These are phyloP conservation scores for Trichomycterus rosablanca DNA, from an alignment of 2,113 vertebrate genomes.

Conservation along the genomic window DNA sequence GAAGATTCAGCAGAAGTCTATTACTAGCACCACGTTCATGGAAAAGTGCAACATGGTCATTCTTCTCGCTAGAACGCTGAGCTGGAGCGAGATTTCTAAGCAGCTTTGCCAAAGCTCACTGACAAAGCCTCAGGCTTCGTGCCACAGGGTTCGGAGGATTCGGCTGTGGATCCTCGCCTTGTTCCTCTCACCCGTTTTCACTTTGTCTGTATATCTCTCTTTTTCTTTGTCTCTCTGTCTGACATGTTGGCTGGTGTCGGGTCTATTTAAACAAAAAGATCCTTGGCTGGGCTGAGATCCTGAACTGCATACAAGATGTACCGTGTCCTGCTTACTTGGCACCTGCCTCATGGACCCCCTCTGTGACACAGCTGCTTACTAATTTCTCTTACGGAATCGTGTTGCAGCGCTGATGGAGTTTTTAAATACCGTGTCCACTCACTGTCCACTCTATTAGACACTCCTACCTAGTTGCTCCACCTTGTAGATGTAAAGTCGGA, in stretches of 20 bases:
- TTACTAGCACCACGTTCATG: too few species aligned
- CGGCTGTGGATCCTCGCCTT: constrained; percentile 13
- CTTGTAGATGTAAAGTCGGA: too few species aligned
- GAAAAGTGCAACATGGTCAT: too few species aligned
- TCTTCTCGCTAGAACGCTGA: too few species aligned
- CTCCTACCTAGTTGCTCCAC: too few species aligned
- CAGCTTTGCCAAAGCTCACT: not conserved
- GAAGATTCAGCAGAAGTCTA: too few species aligned
- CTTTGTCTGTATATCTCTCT: constrained; percentile 7
- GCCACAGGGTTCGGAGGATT: not conserved
- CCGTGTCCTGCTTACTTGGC: not conserved
- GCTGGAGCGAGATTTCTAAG: constrained; percentile 4
- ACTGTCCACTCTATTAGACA: too few species aligned
- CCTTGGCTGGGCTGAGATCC: constrained; percentile 8
- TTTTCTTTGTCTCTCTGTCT: constrained; percentile 1
- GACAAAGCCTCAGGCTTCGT: not conserved
- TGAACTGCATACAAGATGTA: constrained; percentile 24
- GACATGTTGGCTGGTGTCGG: constrained; percentile 1
- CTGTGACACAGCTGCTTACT: not conserved
- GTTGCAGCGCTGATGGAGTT: too few species aligned
- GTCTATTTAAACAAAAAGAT: constrained; percentile 4
- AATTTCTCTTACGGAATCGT: too few species aligned
- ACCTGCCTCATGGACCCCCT: not conserved
- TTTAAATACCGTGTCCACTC: too few species aligned
- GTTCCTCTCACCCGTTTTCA: constrained; percentile 1